phyloP scores from a whole-genome alignment of 2,888 invertebrate genomes.

The Syrphus vitripennis region DNA sequence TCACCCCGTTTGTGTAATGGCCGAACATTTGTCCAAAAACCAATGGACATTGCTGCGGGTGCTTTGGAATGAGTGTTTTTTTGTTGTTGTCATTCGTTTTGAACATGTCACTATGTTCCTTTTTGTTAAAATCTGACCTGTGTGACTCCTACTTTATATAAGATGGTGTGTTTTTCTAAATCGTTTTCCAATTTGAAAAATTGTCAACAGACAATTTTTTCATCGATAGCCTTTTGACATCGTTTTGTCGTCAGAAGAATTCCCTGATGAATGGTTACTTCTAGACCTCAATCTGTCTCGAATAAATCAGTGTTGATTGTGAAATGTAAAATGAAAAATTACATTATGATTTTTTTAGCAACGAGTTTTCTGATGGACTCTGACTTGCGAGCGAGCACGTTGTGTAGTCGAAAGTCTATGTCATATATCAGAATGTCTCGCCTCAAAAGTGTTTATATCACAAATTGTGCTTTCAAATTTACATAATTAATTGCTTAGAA shows the following conservation, averaged over 20 bases:
- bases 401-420: not conserved
- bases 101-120: conserved; percentile 23
- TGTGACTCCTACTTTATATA: conserved; percentile 29
- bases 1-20: conserved; percentile 62
- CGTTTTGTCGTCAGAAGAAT: conserved; percentile 29
- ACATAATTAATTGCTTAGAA: conserved; percentile 53
- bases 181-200: conserved; percentile 59
- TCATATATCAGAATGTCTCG: conserved; percentile 13
- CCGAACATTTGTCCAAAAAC: conserved; percentile 37
- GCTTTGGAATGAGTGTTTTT: conserved; percentile 11
- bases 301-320: conserved; percentile 37
- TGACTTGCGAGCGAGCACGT: not conserved
- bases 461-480: conserved; percentile 44
- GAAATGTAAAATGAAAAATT: conserved; percentile 13
- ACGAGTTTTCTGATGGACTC: not conserved
- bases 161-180: conserved; percentile 34
- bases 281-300: conserved; percentile 2
- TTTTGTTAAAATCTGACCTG: conserved; percentile 28
- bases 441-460: conserved; percentile 35
- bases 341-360: not conserved
- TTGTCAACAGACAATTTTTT: conserved; percentile 55
- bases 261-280: conserved; percentile 20
- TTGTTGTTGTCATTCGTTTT: conserved; percentile 2
- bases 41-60: conserved; percentile 21
- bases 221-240: conserved; percentile 44